Evolutionary conservation across 1,140 invertebrate genomes (phyloP), one percentile per base, ranked within the genome.

Genomic region (Mya arenaria): DNA sequence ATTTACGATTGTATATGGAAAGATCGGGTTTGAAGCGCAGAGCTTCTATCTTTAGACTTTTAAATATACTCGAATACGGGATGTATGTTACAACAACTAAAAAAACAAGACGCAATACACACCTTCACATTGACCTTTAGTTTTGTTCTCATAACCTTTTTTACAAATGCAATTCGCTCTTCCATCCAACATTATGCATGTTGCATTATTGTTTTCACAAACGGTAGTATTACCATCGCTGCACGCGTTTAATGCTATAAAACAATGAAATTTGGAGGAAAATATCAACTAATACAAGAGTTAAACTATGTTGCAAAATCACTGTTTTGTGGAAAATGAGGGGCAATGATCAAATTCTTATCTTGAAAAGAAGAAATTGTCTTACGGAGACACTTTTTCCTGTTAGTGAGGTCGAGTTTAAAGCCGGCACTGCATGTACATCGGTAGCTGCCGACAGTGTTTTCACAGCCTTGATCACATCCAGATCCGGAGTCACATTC

Each of bases 381-480:
- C 74, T 66, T 52, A 78, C 74, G 74, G 15, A 78, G 52, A 48
- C 74, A 78, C n/a, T 30, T 56, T 39, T 37, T 55, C 25, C 60
- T 4, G 39, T 68, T 37, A 2, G 62, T 34, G 15, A 30, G 52
- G 28, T 69, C 82, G 4, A 87, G 63, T 55, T 55, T 65, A 56
- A 87, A 87, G 5, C 86, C 86, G 10, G 25, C 37, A 5, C 41
- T 58, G 60, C 85, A 86, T 4, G 65, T 69, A 75, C 85, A 86
- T 4, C 68, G 63, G 58, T 83, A 87, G 19, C 77, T 66, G 5
- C 88, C 88, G 15, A 63, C 30, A 2, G 80, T 86, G 71, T 90
- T 88, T 37, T 63, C 66, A 63, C 89, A 90, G 4, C 41, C 48
- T 28, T 89, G 87, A 88, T 97, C 96, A 73, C 85, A 87, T 25